These are phyloP conservation scores for Pollachius pollachius DNA, from an alignment of 2,113 vertebrate species.

Conservation along the genomic window DNA sequence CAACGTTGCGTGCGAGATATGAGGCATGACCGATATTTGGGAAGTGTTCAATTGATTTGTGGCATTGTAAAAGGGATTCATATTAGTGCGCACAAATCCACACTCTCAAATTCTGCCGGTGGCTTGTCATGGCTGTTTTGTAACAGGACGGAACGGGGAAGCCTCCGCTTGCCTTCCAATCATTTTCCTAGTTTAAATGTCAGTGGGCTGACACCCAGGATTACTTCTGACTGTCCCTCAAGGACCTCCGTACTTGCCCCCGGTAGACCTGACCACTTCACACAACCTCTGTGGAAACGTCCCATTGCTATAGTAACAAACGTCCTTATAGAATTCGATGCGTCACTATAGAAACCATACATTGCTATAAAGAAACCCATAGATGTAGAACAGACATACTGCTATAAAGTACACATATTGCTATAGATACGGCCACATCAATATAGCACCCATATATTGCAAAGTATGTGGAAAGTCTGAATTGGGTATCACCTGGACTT, in stretches of 20 bases:
- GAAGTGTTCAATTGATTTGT: too few species aligned
- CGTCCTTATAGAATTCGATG: background rate
- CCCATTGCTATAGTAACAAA: background rate
- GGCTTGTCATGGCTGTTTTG: too few species aligned
- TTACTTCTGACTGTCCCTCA: conserved; percentile 28
- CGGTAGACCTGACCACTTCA: background rate
- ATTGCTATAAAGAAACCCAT: too few species aligned
- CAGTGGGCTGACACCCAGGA: conserved; percentile 27
- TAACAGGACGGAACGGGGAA: too few species aligned
- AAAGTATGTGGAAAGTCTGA: background rate
- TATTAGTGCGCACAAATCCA: conserved; percentile 14
- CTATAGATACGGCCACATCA: too few species aligned
- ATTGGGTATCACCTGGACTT: background rate
- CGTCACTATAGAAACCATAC: background rate
- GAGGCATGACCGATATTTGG: too few species aligned
- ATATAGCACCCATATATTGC: too few species aligned
- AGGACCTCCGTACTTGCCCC: background rate
- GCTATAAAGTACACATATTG: too few species aligned
- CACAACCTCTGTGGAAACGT: background rate
- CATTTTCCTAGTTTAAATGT: conserved; percentile 8
- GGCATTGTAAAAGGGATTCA: too few species aligned
- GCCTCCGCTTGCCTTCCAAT: background rate
- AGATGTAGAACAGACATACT: background rate
- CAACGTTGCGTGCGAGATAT: too few species aligned
- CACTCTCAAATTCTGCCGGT: conserved; percentile 1